phyloP scores from a whole-genome alignment of 2,888 invertebrate genomes.

The Cephus nigrinus region DNA sequence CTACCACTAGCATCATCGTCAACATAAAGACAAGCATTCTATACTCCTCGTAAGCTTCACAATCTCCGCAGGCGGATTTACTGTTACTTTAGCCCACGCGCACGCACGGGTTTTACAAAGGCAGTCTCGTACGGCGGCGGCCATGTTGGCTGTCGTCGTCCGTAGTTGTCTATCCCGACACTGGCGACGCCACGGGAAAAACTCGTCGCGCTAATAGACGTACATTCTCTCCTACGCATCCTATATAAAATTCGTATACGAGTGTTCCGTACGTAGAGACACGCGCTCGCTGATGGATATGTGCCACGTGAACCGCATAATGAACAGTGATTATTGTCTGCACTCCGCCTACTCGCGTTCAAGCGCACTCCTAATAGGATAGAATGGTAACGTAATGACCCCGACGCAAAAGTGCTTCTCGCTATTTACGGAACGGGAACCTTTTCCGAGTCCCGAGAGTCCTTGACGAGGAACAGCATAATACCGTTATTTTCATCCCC shows the following conservation, averaged over 20 bases:
- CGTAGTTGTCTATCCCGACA: neutral
- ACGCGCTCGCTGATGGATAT: conserved; percentile 38
- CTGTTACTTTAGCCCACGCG: conserved; percentile 24
- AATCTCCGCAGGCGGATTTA: conserved; percentile 16
- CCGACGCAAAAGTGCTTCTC: conserved; percentile 4
- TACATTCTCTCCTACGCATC: conserved; percentile 6
- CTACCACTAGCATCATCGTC: neutral
- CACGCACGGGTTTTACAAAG: conserved; percentile 2
- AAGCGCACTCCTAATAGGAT: conserved; percentile 13
- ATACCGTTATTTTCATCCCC: neutral
- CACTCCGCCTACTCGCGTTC: conserved; percentile 37
- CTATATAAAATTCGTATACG: conserved; percentile 32
- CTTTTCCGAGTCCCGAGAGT: neutral
- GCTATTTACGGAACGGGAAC: neutral
- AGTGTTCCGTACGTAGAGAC: conserved; percentile 40
- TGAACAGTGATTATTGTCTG: conserved; percentile 42
- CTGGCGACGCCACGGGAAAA: neutral
- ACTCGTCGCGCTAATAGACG: conserved; percentile 1
- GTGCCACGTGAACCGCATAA: conserved; percentile 49
- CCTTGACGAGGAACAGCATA: neutral
- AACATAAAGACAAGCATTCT: neutral
- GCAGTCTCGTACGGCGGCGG: neutral
- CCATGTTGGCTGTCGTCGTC: neutral
- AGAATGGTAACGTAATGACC: conserved; percentile 21
- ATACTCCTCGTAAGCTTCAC: neutral